phyloP scores from a whole-genome alignment of 2,888 invertebrate species.

The Nomada flava region DNA sequence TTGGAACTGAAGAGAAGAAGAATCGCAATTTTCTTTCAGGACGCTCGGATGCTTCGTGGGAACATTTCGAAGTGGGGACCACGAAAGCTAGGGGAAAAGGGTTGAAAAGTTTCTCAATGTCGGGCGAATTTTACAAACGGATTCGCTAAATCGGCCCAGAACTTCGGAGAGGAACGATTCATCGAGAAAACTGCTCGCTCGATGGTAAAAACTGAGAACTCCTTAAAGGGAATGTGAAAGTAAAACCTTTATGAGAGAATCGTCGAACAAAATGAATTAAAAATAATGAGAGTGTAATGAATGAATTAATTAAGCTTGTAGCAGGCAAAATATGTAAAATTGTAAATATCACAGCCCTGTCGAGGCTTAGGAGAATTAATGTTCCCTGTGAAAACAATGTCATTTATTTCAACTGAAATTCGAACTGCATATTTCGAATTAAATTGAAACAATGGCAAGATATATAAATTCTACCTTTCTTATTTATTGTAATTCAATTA shows the following conservation, averaged over 20 bases:
- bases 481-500: no score
- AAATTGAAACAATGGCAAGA: no score
- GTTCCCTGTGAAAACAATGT: no score
- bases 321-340: no score
- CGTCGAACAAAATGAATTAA: no score
- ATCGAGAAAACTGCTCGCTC: slow-evolving; percentile 25
- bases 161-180: slow-evolving; percentile 30
- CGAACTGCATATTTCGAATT: no score
- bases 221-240: slow-evolving; percentile 1
- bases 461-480: no score
- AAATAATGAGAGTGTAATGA: no score
- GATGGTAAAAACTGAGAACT: not conserved
- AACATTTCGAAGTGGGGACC: slow-evolving; percentile 9
- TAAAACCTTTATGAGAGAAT: not conserved
- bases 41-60: slow-evolving; percentile 16
- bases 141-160: slow-evolving; percentile 43
- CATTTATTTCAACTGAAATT: no score
- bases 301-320: no score
- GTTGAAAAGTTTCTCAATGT: slow-evolving; percentile 22
- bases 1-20: slow-evolving; percentile 27
- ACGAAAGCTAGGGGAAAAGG: slow-evolving; percentile 9
- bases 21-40: slow-evolving; percentile 41
- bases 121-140: slow-evolving; percentile 51
- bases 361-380: no score
- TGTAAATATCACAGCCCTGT: no score